A percentile compares a stretch with the other conserved stretches of the same genome.
Conservation (phyloP, 2,888 invertebrate genomes). For the Drosophila pseudotakahashii region DNA sequence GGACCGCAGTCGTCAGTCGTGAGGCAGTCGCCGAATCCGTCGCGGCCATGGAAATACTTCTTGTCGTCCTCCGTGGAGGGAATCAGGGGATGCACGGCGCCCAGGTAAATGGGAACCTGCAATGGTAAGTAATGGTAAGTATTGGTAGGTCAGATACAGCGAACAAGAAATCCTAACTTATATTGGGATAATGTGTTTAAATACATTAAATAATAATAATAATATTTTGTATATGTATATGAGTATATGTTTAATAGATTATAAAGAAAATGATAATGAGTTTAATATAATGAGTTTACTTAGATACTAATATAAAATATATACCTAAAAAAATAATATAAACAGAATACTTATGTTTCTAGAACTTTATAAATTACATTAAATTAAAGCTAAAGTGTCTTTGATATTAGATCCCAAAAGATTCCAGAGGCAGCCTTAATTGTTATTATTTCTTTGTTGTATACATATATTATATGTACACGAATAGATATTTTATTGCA, state of each 20-base stretch:
- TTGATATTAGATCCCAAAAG: neutral
- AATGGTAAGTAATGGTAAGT: conserved; percentile 37
- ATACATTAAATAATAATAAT: too few relatives aligned
- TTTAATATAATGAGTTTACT: too few relatives aligned
- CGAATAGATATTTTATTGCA: neutral
- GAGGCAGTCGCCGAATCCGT: conserved; percentile 88
- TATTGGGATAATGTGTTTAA: too few relatives aligned
- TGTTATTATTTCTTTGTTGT: neutral
- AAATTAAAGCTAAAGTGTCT: neutral
- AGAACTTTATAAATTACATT: too few relatives aligned
- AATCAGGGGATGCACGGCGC: conserved; percentile 85
- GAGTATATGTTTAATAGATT: too few relatives aligned
- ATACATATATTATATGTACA: neutral
- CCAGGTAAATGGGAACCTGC: conserved; percentile 90
- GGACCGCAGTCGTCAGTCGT: neutral
- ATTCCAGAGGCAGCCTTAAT: neutral
- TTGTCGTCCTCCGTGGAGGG: conserved; percentile 83
- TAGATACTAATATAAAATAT: too few relatives aligned
- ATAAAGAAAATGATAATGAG: too few relatives aligned
- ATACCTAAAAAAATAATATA: too few relatives aligned
- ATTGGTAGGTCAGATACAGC: neutral
- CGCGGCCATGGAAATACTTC: conserved; percentile 87
- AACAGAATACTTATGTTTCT: too few relatives aligned
- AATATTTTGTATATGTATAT: too few relatives aligned
- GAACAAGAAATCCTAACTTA: too few relatives aligned